Evolutionary conservation across 1,140 invertebrate genomes (phyloP), one percentile per base, ranked within the genome.

Genomic region (Nilaparvata lugens): DNA sequence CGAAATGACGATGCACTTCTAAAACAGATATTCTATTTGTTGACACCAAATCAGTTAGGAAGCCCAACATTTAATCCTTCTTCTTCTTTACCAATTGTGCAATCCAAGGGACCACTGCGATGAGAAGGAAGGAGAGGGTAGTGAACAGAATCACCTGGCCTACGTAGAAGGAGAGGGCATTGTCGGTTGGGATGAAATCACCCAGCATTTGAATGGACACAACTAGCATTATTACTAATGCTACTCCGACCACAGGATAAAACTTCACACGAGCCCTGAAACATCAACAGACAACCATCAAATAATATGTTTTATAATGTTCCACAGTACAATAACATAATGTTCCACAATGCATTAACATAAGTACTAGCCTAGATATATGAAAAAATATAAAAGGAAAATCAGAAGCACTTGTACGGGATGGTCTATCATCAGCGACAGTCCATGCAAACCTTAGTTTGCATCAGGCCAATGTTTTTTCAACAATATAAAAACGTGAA

Each of bases 211-310:
- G 60, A 25, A 58, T 48, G 1, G 58, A 57, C 1, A 66, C 45
- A 5, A 66, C 58, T 24, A 66, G 61, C 16, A 66, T 42, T 16
- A 58, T 62, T 4, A 58, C 60, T 19, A 61, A 45, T 14, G 52
- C 57, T 13, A 61, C 62, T 7, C 65, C 65, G 24, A 66, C 43
- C 23, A 66, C 18, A 5, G 65, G 65, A 48, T 64, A 66, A 23
- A 64, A 66, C 35, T 58, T 64, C 16, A 60, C 42, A 4, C 38
- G 55, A 57, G 25, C 56, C 43, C 53, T 62, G 25, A 23, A 56
- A 51, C 14, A 43, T 5, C 6, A 23, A 54, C 6, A n/a, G n/a
- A n/a, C 2, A 35, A 35, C 28, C 4, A 35, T 4, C 7, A 35
- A 35, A 35, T 9, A 35, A 35, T 35, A 35, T n/a, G n/a, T n/a